Conservation (phyloP, 2,113 vertebrate genomes). For the Cairina moschata region DNA sequence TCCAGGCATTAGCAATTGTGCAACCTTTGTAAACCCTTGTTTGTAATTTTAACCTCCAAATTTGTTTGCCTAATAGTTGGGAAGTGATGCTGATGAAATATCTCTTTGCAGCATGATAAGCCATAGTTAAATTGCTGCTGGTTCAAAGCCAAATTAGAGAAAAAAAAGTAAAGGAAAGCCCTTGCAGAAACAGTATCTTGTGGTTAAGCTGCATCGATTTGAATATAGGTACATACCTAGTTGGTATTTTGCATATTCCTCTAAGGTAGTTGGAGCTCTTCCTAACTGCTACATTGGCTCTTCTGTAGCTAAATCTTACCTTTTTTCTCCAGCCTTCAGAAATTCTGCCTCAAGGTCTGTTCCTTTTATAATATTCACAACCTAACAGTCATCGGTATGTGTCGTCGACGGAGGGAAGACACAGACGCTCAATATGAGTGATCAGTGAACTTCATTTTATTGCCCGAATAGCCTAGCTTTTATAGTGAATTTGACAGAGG, state of each 20-base stretch:
- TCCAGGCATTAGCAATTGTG: background rate
- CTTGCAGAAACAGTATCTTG: background rate
- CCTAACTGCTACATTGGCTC: background rate
- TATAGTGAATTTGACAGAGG: no score
- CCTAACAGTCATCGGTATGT: background rate
- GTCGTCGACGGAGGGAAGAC: no score
- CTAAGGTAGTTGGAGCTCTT: background rate
- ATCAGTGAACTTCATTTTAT: no score
- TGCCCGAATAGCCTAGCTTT: no score
- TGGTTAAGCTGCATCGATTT: background rate
- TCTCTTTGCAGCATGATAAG: background rate
- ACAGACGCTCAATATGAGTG: no score
- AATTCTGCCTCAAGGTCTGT: background rate
- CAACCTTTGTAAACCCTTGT: background rate
- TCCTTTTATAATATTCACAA: background rate
- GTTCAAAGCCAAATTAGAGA: background rate
- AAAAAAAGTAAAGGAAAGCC: background rate
- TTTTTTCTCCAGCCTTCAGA: background rate
- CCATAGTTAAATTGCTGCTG: background rate
- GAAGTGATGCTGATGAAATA: background rate
- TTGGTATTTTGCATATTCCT: background rate
- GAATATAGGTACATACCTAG: background rate
- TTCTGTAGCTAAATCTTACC: background rate
- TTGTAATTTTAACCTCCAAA: background rate
- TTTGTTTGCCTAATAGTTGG: slow-evolving; percentile 32